These are phyloP conservation scores for Gastracanthus pulcherrimus DNA, from an alignment of 2,888 invertebrate species.

Conservation along the genomic window DNA sequence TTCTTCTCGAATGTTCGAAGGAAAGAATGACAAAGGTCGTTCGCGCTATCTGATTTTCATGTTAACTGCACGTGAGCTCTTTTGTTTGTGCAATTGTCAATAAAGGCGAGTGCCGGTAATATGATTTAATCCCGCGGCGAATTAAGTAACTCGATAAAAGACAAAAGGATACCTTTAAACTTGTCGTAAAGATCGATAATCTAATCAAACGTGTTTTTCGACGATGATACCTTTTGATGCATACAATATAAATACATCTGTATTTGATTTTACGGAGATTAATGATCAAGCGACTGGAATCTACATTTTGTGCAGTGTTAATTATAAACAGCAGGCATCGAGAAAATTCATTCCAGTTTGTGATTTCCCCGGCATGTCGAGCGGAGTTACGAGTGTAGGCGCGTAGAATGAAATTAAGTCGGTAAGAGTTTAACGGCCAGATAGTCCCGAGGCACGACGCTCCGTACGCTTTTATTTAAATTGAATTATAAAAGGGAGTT, in stretches of 20 bases:
- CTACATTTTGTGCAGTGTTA: neutral
- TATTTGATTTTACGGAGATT: too few species aligned
- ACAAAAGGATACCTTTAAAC: slow-evolving; percentile 2
- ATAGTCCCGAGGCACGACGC: neutral
- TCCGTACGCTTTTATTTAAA: neutral
- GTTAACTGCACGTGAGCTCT: neutral
- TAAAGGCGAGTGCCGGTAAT: slow-evolving; percentile 5
- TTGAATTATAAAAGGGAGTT: neutral
- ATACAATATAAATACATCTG: too few species aligned
- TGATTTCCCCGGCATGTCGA: neutral
- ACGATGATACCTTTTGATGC: neutral
- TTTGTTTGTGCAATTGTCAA: slow-evolving; percentile 27
- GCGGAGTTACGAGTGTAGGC: neutral
- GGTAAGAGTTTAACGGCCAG: neutral
- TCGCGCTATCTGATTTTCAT: neutral
- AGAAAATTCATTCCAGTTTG: neutral
- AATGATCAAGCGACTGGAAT: too few species aligned
- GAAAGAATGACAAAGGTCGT: neutral
- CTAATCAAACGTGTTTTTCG: slow-evolving; percentile 9
- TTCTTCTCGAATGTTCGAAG: slow-evolving; percentile 11
- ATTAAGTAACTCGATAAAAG: slow-evolving; percentile 22
- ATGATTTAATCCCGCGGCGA: slow-evolving; percentile 13
- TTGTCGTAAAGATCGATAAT: slow-evolving; percentile 13
- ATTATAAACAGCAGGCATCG: neutral
- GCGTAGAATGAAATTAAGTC: neutral